Conservation (phyloP, 2,113 vertebrate species). For the Odobenus rosmarus region DNA sequence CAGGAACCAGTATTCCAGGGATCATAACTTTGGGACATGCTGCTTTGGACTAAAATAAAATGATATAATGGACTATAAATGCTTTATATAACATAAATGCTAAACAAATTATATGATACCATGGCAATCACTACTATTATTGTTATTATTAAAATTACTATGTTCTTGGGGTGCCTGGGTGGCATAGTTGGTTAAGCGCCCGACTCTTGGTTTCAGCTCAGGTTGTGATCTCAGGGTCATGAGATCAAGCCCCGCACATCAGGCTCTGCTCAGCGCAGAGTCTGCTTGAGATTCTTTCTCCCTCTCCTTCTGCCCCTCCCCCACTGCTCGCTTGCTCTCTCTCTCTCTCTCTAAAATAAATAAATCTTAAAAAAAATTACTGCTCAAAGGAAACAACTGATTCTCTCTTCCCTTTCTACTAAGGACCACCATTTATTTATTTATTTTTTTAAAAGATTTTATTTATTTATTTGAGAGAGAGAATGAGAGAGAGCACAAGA, state of each 20-base stretch:
- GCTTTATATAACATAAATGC: not conserved
- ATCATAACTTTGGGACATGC: not conserved
- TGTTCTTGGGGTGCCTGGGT: not conserved
- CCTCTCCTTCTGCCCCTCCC: not conserved
- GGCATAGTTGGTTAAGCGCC: not conserved
- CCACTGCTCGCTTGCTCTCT: not conserved
- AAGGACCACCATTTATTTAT: not conserved
- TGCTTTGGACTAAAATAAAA: constrained; percentile 7
- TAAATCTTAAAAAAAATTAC: not conserved
- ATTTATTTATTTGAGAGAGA: too few species aligned
- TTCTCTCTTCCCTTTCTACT: constrained; percentile 25
- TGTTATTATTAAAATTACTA: not conserved
- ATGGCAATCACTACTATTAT: not conserved
- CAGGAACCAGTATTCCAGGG: not conserved
- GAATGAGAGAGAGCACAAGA: too few species aligned
- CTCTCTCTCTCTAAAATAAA: not conserved
- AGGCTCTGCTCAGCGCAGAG: not conserved
- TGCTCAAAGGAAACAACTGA: not conserved
- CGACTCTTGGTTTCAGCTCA: not conserved
- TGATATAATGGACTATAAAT: not conserved
- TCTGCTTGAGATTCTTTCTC: not conserved
- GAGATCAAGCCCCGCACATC: not conserved
- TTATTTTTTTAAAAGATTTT: too few species aligned
- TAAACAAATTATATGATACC: not conserved
- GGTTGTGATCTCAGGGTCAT: not conserved